Base-by-base conservation (phyloP, 2,888 invertebrate species). In the Chironomus riparius region DNA sequence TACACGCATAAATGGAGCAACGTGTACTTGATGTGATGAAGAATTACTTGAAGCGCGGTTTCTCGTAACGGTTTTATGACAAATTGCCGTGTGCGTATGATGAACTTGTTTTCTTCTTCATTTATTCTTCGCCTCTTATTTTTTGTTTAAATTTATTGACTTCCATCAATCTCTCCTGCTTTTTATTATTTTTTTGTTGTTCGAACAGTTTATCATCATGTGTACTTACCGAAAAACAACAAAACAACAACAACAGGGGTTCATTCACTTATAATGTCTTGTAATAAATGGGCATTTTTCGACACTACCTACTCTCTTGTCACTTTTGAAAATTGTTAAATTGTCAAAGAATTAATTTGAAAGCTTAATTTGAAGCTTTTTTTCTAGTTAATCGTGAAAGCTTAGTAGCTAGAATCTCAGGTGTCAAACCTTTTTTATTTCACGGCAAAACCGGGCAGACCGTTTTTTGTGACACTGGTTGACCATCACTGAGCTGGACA, bases 51-150 rank as follows among this genome's bases (percentile, higher is more conserved):
- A 65, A 65, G 65, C 24, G 65, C 65, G 65, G 65, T 65, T 65
- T 65, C 22, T 22, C n/a, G 70, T 70, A 70, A 70, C 70, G 70
- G 70, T 70, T 65, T 38, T 21, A 70, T 47, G 70, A 70, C 70
- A 70, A 70, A 70, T 70, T 70, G 47, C 70, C 18, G 22, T 48
- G 21, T 38, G 70, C 48, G 47, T 68, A 38, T 48, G 48, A 38
- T 70, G 70, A 70, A 70, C 70, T 70, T 48, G 70, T 47, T 47
- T 38, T 38, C 38, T 38, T 38, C 38, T 38, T 38, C 10, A 38
- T 38, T 38, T 38, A 38, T 38, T 47, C n/a, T 70, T 47, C 7
- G n/a, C 28, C 7, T 68, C 12, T 48, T 5, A n/a, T 15, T 18
- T 70, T 50, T 56, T 56, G n/a, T 18, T 47, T 24, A 47, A 47